These are phyloP conservation scores for Scolopax mira DNA, from an alignment of 2,113 vertebrate species.

Conservation along the genomic window DNA sequence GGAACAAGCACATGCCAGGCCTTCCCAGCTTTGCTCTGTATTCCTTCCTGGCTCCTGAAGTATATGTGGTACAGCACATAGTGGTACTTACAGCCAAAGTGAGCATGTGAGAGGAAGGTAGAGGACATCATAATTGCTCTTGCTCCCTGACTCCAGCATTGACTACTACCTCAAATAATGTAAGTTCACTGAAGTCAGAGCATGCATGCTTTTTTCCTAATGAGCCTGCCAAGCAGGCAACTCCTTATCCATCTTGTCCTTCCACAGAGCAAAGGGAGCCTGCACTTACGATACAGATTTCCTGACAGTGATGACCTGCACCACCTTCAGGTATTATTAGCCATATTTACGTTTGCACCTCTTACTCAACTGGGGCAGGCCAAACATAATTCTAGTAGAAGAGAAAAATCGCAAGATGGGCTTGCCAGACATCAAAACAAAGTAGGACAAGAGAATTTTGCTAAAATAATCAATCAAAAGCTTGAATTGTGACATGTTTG, in stretches of 20 bases:
- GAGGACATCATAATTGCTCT: not conserved
- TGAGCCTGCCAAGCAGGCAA: not conserved
- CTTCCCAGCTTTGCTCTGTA: not conserved
- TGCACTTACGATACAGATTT: not conserved
- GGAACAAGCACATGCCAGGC: not conserved
- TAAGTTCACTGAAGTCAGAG: not conserved
- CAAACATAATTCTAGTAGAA: not conserved
- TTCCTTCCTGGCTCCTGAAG: not conserved
- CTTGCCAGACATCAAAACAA: not conserved
- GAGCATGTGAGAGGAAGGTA: not conserved
- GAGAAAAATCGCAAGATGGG: not conserved
- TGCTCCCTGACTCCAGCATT: not conserved
- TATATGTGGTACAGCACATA: fast-evolving
- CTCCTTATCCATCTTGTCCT: not conserved
- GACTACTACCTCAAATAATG: not conserved
- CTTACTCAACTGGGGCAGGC: not conserved
- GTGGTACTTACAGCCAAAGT: not conserved
- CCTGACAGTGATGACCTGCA: not conserved
- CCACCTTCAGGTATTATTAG: not conserved
- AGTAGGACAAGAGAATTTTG: not conserved
- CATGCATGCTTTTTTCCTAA: not conserved
- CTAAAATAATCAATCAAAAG: not conserved
- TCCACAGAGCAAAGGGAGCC: not conserved
- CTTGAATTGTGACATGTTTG: not conserved
- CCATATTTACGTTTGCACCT: not conserved